Base-by-base conservation (phyloP, 2,797 vertebrate genomes). In the Pseudochirops cupreus region DNA sequence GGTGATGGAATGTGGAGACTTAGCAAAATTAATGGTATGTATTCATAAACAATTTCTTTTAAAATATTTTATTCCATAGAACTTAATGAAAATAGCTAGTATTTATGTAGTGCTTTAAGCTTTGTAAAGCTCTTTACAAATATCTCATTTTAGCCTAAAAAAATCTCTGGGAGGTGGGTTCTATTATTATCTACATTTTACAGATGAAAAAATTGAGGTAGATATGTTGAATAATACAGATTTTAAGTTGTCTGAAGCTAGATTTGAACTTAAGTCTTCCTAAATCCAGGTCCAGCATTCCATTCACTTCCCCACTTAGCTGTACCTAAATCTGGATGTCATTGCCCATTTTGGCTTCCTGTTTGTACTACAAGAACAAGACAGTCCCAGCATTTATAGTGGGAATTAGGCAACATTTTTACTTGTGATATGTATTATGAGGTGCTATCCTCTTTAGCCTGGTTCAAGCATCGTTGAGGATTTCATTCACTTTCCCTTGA, bases 11-110 rank as follows among this genome's bases (percentile, higher is more conserved):
- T 21, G 4, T 98, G 98, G 98, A 96, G 33, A 58, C 91, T 98
- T 87, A 91, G 31, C 1, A 96, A 0, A 31, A n/a, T 98, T 0
- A 99, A 99, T 0, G 99, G 99, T 99, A 98, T 50, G 97, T 59
- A 31, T 67, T 53, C 92, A 59, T 59, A 90, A 92, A 52, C 0
- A 56, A 31, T n/a, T 50, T n/a, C 3, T 50, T 92, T 96, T 91
- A 33, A 95, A 93, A n/a, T 28, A 12, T 24, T 24, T 93, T 90
- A 92, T 92, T 87, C 4, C 58, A 24, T 46, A 39, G 24, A 91
- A 14, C 59, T 93, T 26, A 2, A 58, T 56, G 54, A 92, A 56
- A 96, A 56, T 91, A 52, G 33, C 1, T 74, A 87, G 24, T 11
- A 50, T 50, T 87, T 50, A 46, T 87, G 39, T 26, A 50, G 24